These are phyloP conservation scores for Eumacrocentrus americanus DNA, from an alignment of 2,888 invertebrate genomes.

Conservation along the genomic window DNA sequence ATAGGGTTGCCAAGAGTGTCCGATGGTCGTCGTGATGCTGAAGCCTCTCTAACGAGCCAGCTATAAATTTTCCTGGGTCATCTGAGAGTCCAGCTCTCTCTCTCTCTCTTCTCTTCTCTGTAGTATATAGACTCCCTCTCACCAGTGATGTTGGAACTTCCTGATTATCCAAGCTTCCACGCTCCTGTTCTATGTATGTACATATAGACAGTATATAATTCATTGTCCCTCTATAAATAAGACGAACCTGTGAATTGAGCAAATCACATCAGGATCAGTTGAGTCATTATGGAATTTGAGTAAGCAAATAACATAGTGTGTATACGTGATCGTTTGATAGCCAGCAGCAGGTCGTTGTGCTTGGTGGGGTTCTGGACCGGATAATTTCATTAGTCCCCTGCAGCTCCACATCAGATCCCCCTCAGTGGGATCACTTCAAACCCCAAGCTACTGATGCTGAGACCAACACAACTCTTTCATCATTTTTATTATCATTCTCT, in stretches of 20 bases:
- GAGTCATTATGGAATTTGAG: background rate
- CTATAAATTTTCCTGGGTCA: constrained; percentile 51
- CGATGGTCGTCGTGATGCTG: constrained; percentile 38
- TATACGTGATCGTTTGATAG: constrained; percentile 19
- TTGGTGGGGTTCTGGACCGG: constrained; percentile 54
- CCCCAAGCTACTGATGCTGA: background rate
- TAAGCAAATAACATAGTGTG: background rate
- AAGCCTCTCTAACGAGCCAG: constrained; percentile 50
- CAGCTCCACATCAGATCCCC: constrained; percentile 22
- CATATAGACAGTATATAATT: too few relatives aligned
- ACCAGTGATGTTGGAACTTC: background rate
- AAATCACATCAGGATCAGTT: background rate
- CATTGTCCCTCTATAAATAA: too few relatives aligned
- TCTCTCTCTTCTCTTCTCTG: constrained; percentile 12
- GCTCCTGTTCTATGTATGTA: too few relatives aligned
- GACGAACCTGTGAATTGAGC: background rate
- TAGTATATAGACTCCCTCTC: too few relatives aligned
- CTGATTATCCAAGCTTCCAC: background rate
- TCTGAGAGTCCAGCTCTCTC: constrained; percentile 21
- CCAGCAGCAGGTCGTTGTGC: background rate
- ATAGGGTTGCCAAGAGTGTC: constrained; percentile 57
- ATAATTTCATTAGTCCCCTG: constrained; percentile 58
- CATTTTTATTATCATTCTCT: background rate
- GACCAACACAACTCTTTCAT: background rate
- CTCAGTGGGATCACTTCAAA: background rate